phyloP scores from a whole-genome alignment of 2,888 invertebrate species.

The Tupiocoris notatus region DNA sequence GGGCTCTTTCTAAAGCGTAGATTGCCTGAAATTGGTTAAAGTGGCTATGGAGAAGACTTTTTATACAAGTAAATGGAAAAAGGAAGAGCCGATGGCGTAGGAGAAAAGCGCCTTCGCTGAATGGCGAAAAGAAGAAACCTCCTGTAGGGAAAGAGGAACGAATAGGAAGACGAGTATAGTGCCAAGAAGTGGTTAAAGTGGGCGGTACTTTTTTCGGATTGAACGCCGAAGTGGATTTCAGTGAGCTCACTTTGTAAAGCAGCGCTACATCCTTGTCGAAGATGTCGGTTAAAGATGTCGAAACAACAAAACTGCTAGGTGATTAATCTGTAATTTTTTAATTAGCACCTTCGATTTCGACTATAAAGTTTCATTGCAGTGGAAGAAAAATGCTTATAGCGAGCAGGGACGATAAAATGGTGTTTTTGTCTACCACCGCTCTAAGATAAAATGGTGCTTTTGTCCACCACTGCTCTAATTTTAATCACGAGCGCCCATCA shows the following conservation, averaged over 20 bases:
- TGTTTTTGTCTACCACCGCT: too few species aligned
- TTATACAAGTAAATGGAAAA: constrained; percentile 14
- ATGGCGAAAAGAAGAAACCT: too few species aligned
- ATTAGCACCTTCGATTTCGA: too few species aligned
- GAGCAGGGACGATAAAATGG: too few species aligned
- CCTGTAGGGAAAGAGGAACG: neutral
- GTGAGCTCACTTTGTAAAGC: neutral
- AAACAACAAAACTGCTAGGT: too few species aligned
- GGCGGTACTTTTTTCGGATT: neutral
- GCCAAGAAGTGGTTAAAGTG: neutral
- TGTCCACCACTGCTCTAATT: too few species aligned
- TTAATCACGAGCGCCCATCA: too few species aligned
- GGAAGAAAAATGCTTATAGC: too few species aligned
- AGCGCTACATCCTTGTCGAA: too few species aligned
- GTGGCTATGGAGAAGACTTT: constrained; percentile 38
- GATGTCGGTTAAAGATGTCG: neutral
- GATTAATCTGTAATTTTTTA: too few species aligned
- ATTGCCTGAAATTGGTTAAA: constrained; percentile 43
- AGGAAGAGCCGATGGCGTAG: neutral
- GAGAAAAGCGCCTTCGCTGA: neutral
- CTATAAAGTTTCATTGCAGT: too few species aligned
- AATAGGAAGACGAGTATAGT: neutral
- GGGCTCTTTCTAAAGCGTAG: constrained; percentile 19
- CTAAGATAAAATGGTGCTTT: too few species aligned
- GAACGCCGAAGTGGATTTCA: neutral